A percentile compares a stretch with the other conserved stretches of the same genome.
These are phyloP conservation scores for Notiomystis cincta DNA, from an alignment of 2,113 vertebrate genomes.

Conservation along the genomic window DNA sequence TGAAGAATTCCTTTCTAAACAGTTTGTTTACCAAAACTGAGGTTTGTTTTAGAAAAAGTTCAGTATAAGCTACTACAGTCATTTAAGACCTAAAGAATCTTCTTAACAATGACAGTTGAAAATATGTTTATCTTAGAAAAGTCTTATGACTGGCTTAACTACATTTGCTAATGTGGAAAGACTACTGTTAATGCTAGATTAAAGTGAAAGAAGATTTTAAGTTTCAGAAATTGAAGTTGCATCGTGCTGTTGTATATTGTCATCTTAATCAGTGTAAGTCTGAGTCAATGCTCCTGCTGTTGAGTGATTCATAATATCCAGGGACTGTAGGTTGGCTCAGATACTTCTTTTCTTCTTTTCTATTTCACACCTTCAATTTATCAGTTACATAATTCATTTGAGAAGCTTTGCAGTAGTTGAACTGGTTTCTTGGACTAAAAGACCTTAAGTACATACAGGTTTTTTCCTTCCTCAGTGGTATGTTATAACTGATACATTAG, in stretches of 20 bases:
- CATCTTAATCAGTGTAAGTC: fast-evolving
- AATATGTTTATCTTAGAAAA: not conserved
- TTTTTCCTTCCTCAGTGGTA: not conserved
- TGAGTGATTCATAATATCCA: not conserved
- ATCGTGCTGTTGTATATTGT: not conserved
- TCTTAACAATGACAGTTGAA: not conserved
- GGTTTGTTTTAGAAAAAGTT: not conserved
- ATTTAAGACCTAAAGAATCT: not conserved
- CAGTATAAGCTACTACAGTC: not conserved
- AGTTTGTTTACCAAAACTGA: not conserved
- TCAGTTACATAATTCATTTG: not conserved
- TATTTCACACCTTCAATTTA: not conserved
- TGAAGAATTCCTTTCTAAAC: not conserved
- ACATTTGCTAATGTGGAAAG: not conserved
- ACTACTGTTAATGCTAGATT: not conserved
- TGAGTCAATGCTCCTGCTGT: not conserved
- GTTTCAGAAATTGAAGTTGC: not conserved
- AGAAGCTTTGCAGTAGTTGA: not conserved
- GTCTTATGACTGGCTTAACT: not conserved
- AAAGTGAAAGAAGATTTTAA: not conserved
- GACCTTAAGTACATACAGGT: not conserved
- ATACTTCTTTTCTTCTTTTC: not conserved
- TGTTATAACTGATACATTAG: not conserved
- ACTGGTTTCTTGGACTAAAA: not conserved
- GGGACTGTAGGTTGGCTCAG: not conserved